Percentiles rank a stretch among this genome's conserved stretches.
phyloP scores from a whole-genome alignment of 2,888 invertebrate species.

The Diabrotica balteata region DNA sequence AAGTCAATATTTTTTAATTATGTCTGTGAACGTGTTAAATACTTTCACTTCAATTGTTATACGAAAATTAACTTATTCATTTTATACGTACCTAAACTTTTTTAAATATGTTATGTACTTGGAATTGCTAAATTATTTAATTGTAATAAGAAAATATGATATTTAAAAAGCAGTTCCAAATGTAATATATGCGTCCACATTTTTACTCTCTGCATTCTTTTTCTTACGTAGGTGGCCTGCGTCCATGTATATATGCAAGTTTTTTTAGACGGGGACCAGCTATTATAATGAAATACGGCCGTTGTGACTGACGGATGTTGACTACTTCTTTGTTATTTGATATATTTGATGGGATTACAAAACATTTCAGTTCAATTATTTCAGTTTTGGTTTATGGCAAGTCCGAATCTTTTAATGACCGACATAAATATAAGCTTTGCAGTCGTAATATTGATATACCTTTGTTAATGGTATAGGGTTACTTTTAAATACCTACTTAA shows the following conservation, averaged over 20 bases:
- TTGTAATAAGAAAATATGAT: too few relatives aligned
- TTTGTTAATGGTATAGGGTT: too few relatives aligned
- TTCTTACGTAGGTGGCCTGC: conserved; percentile 14
- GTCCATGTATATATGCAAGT: conserved; percentile 2
- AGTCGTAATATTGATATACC: too few relatives aligned
- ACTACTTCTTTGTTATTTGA: conserved; percentile 26
- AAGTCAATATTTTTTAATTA: too few relatives aligned
- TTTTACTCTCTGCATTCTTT: conserved; percentile 2
- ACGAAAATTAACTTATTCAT: too few relatives aligned
- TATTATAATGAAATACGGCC: conserved; percentile 25
- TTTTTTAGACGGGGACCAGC: conserved; percentile 4
- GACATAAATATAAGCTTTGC: background rate
- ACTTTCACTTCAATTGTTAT: too few relatives aligned
- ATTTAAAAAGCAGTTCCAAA: too few relatives aligned
- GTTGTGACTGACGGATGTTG: conserved; percentile 22
- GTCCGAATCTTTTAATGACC: conserved; percentile 13
- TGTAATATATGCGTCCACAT: too few relatives aligned
- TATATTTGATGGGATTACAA: conserved; percentile 19
- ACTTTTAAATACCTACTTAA: background rate
- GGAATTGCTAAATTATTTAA: too few relatives aligned
- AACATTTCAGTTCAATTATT: conserved; percentile 21
- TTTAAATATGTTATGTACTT: too few relatives aligned
- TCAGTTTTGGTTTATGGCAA: conserved; percentile 25
- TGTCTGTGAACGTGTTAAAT: too few relatives aligned
- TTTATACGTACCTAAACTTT: too few relatives aligned